phyloP scores from a whole-genome alignment of 2,888 invertebrate species.

The Neoitamus cyanurus region DNA sequence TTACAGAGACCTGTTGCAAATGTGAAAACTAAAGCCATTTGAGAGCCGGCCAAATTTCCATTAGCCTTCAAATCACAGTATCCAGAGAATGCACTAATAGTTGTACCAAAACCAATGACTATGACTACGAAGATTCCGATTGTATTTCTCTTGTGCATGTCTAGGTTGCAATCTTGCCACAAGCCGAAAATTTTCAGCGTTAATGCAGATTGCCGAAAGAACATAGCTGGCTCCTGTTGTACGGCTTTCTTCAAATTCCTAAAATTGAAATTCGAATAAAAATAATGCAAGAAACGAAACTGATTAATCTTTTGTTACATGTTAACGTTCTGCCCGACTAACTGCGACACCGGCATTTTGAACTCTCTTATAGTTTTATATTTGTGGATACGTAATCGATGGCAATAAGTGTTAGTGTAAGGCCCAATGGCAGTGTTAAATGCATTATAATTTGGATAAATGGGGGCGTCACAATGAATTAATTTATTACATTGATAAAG shows the following conservation, averaged over 20 bases:
- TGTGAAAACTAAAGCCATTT: background rate
- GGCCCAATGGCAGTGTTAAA: too few relatives aligned
- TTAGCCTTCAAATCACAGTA: background rate
- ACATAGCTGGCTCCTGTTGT: background rate
- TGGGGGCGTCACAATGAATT: too few relatives aligned
- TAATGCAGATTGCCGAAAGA: background rate
- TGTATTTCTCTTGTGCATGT: background rate
- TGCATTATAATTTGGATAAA: too few relatives aligned
- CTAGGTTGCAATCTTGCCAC: background rate
- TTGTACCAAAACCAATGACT: background rate
- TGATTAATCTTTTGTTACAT: too few relatives aligned
- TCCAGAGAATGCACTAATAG: background rate
- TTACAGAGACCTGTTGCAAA: background rate
- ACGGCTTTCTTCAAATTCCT: background rate
- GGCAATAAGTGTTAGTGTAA: too few relatives aligned
- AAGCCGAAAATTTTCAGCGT: background rate
- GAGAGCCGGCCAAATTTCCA: background rate
- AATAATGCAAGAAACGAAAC: too few relatives aligned
- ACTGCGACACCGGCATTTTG: too few relatives aligned
- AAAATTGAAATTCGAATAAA: background rate
- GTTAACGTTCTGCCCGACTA: too few relatives aligned
- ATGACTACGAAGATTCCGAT: background rate
- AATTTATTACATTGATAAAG: too few relatives aligned
- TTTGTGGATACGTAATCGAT: too few relatives aligned
- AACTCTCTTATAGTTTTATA: too few relatives aligned